Conservation (phyloP, 2,113 vertebrate genomes). For the Engraulis encrasicolus region DNA sequence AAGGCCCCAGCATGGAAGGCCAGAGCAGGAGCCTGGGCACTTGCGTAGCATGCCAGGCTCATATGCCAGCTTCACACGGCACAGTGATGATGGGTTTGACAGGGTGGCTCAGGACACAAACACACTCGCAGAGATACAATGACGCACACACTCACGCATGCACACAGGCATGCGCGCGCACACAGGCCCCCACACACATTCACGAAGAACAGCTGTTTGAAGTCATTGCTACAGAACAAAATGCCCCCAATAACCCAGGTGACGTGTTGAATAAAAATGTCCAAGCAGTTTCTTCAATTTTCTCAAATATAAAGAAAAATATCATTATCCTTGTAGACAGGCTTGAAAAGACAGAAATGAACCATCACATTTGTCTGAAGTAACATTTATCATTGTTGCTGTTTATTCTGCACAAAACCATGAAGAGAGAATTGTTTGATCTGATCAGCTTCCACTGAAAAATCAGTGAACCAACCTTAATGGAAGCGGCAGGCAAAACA, state of each 20-base stretch:
- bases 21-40: background rate
- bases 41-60: background rate
- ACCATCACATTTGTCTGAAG: too few species aligned
- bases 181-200: background rate
- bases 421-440: too few species aligned
- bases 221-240: background rate
- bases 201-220: background rate
- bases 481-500: too few species aligned
- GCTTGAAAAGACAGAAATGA: too few species aligned
- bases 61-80: constrained; percentile 1
- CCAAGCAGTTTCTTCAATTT: too few species aligned
- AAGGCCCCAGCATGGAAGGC: background rate
- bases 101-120: background rate
- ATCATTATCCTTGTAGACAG: too few species aligned
- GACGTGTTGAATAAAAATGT: background rate
- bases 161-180: background rate
- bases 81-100: background rate
- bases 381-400: too few species aligned
- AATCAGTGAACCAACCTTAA: too few species aligned
- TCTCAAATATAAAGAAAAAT: too few species aligned
- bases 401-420: too few species aligned
- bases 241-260: background rate
- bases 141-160: background rate
- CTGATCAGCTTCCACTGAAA: too few species aligned
- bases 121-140: background rate